Evolutionary conservation across 2,888 invertebrate genomes (phyloP).

Genomic region (Altica lythri): DNA sequence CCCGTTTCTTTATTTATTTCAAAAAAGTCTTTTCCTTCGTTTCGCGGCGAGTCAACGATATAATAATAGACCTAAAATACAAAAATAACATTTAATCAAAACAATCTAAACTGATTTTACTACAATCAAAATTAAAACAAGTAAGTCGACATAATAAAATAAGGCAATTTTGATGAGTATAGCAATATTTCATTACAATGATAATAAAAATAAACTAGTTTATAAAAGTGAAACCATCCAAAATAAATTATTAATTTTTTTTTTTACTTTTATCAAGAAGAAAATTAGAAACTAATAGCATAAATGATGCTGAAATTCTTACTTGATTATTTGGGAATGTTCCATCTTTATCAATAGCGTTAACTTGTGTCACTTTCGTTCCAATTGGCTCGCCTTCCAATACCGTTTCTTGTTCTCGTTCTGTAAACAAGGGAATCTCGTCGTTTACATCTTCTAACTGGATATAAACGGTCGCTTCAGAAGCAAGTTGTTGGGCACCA

Average conservation of each 20-base stretch:
- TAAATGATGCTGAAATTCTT: conserved; percentile 43
- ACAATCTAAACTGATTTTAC: background rate
- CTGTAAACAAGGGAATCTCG: conserved; percentile 94
- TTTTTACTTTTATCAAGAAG: too few species aligned
- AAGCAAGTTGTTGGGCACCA: conserved; percentile 92
- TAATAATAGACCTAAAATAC: conserved; percentile 83
- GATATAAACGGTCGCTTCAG: conserved; percentile 91
- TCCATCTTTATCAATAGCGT: conserved; percentile 95
- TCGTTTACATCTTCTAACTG: conserved; percentile 96
- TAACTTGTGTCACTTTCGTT: conserved; percentile 93
- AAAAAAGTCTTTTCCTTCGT: conserved; percentile 94
- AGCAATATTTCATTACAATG: too few species aligned
- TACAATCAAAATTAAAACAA: too few species aligned
- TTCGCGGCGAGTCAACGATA: conserved; percentile 88
- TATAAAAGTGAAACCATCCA: too few species aligned
- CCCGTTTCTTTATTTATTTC: conserved; percentile 96
- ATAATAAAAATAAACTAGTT: too few species aligned
- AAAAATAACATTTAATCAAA: background rate
- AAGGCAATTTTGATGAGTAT: too few species aligned
- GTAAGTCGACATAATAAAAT: too few species aligned
- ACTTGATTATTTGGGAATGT: conserved; percentile 95
- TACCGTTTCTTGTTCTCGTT: conserved; percentile 93
- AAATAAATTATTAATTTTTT: too few species aligned
- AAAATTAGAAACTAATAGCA: background rate
- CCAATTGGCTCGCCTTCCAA: conserved; percentile 94